Base-by-base conservation (phyloP, 92 coral and sea anemone species). In the Umimayanthus kanabou region DNA sequence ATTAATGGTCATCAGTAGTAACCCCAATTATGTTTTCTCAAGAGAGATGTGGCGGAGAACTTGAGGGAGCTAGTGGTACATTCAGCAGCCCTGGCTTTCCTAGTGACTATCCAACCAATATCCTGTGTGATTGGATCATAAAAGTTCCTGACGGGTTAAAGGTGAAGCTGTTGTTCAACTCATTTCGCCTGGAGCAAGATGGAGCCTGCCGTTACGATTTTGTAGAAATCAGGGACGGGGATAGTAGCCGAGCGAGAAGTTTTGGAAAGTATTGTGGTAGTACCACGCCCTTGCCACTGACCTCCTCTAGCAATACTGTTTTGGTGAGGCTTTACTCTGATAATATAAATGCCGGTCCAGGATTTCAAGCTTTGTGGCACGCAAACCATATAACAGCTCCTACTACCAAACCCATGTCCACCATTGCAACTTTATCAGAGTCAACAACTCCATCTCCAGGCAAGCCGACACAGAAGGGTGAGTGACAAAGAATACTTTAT, bases 161-260 rank as follows among this genome's bases (percentile, higher is more conserved):
- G 47, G 81, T 93, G 74, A 92, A 86, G 83, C 89, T 96, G 18
- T 72, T 67, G 39, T 96, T 96, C 90, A 88, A 89, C 76, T 85
- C 87, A 20, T 94, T 96, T 86, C 81, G 89, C 67, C 28, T 96
- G 65, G 98, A 96, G 86, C 91, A 92, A 67, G 93, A 89, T 78
- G 92, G 92, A 28, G 76, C 50, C 28, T 96, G 98, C 86, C 92
- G 91, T 23, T 94, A 76, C 88, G 98, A 96, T 85, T 96, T 85
- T 84, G 94, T 96, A 42, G 93, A 92, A 77, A 76, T 96, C 82
- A 89, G 94, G 78, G 96, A 96, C 75, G 95, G 96, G 39, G 87
- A 90, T 61, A 73, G 64, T 18, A 29, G 82, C 20, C 49, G 76
- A 29, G 93, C 89, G 15, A 77, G 90, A 15, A 82, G 88, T 29